Percentiles rank a stretch among this genome's conserved stretches.
Evolutionary conservation across 2,888 invertebrate genomes (phyloP).

Genomic region (Helleia helle): DNA sequence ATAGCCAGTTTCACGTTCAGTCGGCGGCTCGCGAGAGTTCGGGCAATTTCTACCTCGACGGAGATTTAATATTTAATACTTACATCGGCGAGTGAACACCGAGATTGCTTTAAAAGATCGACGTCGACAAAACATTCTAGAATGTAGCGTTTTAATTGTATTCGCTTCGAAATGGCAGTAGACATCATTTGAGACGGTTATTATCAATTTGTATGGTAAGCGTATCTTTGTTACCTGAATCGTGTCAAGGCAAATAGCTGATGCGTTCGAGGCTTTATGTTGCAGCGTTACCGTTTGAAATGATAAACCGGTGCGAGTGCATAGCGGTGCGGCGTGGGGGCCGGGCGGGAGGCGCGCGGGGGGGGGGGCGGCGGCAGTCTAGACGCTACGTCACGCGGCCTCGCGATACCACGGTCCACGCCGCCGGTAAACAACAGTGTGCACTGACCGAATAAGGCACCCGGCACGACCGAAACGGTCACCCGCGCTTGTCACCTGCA

Average conservation of each 20-base stretch:
- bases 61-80: no score
- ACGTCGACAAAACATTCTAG: neutral
- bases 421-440: constrained; percentile 73
- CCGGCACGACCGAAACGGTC: constrained; percentile 43
- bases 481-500: constrained; percentile 29
- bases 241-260: constrained; percentile 22
- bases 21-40: no score
- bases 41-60: no score
- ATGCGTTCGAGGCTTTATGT: constrained; percentile 33
- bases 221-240: constrained; percentile 18
- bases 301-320: constrained; percentile 69
- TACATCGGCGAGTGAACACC: no score
- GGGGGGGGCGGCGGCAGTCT: constrained; percentile 50
- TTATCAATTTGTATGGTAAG: constrained; percentile 6
- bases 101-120: neutral
- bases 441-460: constrained; percentile 73
- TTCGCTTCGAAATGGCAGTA: neutral
- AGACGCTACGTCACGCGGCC: constrained; percentile 76
- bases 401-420: constrained; percentile 75
- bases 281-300: constrained; percentile 64
- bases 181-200: neutral
- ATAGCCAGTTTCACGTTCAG: no score
- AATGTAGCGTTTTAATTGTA: neutral
- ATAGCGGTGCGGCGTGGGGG: constrained; percentile 36
- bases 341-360: constrained; percentile 35